A percentile compares a stretch with the other conserved stretches of the same genome.
phyloP scores from a whole-genome alignment of 64 coral and sea anemone species.

The Actinia equina region DNA sequence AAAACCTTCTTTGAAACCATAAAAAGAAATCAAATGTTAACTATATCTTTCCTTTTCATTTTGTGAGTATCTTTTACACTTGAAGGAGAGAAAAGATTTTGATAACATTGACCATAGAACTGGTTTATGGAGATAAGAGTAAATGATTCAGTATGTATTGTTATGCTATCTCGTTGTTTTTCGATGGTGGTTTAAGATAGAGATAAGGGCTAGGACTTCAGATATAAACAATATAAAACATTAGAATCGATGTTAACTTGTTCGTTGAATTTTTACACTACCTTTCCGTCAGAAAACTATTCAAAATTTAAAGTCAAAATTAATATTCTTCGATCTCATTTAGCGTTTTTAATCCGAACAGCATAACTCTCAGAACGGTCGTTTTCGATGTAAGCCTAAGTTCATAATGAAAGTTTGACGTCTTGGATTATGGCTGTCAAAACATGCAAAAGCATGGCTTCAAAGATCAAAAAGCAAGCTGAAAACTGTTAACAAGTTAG shows the following conservation, averaged over 20 bases:
- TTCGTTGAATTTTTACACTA: neutral
- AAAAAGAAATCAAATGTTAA: neutral
- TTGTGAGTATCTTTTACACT: neutral
- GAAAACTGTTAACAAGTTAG: neutral
- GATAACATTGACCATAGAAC: neutral
- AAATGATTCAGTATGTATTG: neutral
- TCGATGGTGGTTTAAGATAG: constrained; percentile 1
- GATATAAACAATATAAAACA: neutral
- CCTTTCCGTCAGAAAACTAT: neutral
- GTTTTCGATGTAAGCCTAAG: neutral
- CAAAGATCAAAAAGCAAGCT: neutral
- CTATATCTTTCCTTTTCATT: neutral
- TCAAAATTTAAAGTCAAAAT: neutral
- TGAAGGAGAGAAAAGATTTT: constrained; percentile 3
- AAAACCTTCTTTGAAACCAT: neutral
- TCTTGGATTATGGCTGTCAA: neutral
- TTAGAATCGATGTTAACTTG: neutral
- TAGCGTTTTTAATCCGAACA: neutral
- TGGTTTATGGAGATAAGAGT: neutral
- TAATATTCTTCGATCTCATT: neutral
- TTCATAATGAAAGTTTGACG: neutral
- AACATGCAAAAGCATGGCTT: neutral
- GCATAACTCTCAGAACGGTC: neutral
- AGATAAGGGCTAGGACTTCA: neutral
- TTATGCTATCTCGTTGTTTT: neutral